Conservation (phyloP, 2,888 invertebrate genomes). For the Cheilosia urbana region DNA sequence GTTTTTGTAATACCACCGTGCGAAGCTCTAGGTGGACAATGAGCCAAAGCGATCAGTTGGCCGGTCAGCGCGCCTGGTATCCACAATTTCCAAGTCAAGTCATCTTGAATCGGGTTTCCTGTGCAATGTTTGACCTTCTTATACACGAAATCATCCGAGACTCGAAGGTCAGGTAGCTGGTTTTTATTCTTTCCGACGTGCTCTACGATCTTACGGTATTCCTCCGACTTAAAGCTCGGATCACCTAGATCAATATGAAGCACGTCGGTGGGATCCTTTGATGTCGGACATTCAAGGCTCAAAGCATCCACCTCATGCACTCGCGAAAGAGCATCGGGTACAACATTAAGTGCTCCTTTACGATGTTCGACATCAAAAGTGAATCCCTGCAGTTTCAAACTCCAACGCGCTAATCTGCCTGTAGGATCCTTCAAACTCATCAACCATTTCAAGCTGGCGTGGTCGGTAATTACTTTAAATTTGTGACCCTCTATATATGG, state of each 20-base stretch:
- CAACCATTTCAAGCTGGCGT: conserved; percentile 3
- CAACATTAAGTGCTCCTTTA: neutral
- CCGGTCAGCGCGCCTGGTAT: conserved; percentile 9
- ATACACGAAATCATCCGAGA: no score
- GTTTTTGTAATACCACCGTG: conserved; percentile 8
- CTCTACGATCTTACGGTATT: no score
- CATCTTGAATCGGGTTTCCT: conserved; percentile 4
- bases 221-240: no score
- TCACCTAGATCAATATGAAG: no score
- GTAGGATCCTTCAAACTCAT: conserved; percentile 8
- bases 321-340: neutral
- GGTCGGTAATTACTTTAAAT: conserved; percentile 4
- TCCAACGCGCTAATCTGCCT: conserved; percentile 14
- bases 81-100: conserved; percentile 22
- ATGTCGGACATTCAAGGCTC: no score
- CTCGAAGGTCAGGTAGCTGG: no score
- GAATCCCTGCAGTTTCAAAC: conserved; percentile 4
- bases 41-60: neutral
- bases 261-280: no score
- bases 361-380: conserved; percentile 9
- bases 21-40: conserved; percentile 9
- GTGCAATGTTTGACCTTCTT: no score
- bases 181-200: no score
- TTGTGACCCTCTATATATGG: conserved; percentile 4
- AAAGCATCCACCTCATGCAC: no score